Base-by-base conservation (phyloP, 2,888 invertebrate genomes). In the Hemicrepidius hirtus region DNA sequence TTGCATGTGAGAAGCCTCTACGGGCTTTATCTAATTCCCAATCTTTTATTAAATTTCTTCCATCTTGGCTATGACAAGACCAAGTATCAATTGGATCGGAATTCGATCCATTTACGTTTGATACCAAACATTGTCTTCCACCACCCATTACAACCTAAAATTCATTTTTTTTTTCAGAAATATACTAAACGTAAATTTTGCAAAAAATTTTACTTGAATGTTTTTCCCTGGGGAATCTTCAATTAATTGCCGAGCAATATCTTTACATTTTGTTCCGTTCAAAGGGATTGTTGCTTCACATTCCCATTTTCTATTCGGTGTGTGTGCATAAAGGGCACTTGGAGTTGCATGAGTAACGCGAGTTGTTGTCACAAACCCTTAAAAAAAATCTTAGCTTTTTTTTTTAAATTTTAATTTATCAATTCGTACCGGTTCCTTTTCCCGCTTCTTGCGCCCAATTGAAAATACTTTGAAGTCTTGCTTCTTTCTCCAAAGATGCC, bases 281-380 rank as follows among this genome's bases (percentile, higher is more conserved):
- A 80, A 71, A 0, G 94, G 93, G 84, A 95, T 91, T 40, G 80
- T 88, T 0, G 88, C 87, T 76, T 96, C 95, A 78, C 95, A 95
- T 83, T 96, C 96, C 96, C 96, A 96, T 9, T 89, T 87, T 2
- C 96, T 88, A 82, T 93, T 89, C 0, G 95, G 88, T 0, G 90
- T 89, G 83, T 94, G 94, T 0, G 95, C 94, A 82, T 94, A 97
- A 0, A 95, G 81, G 0, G 95, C 94, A 3, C 91, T 92, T 0
- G 97, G 96, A 0, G 97, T 96, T 0, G 96, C 97, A 83, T 97
- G 96, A 0, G 96, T 96, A 0, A 97, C 93, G 59, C 96, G 89
- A 60, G 96, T 95, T 0, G 94, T 97, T 0, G 97, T 97, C 1
- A 97, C 96, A 68, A 97, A 91, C 0, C 92, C 92, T 89, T 28